These are phyloP conservation scores for Drosophila seguyi DNA, from an alignment of 1,140 invertebrate species.

Conservation along the genomic window DNA sequence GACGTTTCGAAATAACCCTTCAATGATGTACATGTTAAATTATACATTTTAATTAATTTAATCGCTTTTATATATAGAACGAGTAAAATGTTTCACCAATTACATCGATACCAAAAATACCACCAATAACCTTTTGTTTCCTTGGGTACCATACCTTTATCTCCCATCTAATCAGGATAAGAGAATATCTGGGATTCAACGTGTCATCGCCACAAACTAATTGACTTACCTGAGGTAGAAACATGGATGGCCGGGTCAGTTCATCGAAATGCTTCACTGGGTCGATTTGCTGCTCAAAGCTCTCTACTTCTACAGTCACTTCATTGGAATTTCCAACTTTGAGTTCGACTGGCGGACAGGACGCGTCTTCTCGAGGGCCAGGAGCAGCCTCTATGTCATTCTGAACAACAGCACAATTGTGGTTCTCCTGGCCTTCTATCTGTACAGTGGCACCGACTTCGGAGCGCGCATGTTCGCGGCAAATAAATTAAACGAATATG, in stretches of 20 bases:
- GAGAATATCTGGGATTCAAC: neutral
- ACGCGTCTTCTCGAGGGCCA: neutral
- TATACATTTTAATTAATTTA: neutral
- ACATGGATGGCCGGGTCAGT: neutral
- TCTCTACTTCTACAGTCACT: neutral
- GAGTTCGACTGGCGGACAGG: slow-evolving; percentile 33
- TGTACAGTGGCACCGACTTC: neutral
- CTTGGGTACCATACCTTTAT: neutral
- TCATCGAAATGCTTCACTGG: slow-evolving; percentile 12
- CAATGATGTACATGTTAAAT: too few species aligned
- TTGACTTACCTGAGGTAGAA: neutral
- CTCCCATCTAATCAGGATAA: neutral
- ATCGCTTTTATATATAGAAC: too few species aligned
- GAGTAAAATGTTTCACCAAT: neutral
- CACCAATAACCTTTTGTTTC: neutral
- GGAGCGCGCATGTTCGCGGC: neutral
- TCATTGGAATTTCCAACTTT: slow-evolving; percentile 30
- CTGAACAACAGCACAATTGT: neutral
- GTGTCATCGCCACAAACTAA: neutral
- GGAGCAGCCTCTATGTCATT: slow-evolving; percentile 1
- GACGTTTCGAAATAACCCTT: neutral
- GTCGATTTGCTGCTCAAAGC: neutral
- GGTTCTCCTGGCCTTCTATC: neutral
- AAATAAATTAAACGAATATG: slow-evolving; percentile 15
- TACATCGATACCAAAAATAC: neutral